Conservation (phyloP, 2,888 invertebrate species). For the Limnephilus auricula region DNA sequence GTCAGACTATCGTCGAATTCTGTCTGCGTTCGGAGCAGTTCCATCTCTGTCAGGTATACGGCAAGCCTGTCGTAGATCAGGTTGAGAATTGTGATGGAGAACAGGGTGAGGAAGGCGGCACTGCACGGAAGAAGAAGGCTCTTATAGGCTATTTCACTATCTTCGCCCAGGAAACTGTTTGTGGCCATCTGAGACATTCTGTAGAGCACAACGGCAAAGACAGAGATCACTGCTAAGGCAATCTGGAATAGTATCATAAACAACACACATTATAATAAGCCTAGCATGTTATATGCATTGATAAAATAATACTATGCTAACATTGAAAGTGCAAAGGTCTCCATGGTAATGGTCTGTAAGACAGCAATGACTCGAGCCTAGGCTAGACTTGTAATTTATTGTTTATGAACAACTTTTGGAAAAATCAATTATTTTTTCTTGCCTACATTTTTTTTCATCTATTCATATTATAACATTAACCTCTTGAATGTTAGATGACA, state of each 20-base stretch:
- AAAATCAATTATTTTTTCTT: too few species aligned
- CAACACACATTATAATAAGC: neutral
- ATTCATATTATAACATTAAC: too few species aligned
- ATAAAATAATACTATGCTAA: neutral
- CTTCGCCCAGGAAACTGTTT: slow-evolving; percentile 75
- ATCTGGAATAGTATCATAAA: slow-evolving; percentile 75
- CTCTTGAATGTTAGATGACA: too few species aligned
- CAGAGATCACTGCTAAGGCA: slow-evolving; percentile 83
- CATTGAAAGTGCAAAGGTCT: neutral
- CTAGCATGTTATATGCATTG: neutral
- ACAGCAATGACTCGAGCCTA: too few species aligned
- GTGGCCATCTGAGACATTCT: slow-evolving; percentile 83
- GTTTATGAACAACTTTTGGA: too few species aligned
- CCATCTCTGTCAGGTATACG: slow-evolving; percentile 83
- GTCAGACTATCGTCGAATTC: slow-evolving; percentile 93
- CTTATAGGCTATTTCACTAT: slow-evolving; percentile 76
- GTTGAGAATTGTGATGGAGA: slow-evolving; percentile 87
- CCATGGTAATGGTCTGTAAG: neutral
- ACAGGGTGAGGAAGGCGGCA: slow-evolving; percentile 87
- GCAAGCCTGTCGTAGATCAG: slow-evolving; percentile 82
- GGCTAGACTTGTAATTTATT: too few species aligned
- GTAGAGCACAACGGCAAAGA: slow-evolving; percentile 88
- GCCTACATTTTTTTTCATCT: too few species aligned
- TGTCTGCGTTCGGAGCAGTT: slow-evolving; percentile 87
- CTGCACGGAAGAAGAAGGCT: slow-evolving; percentile 85